Base-by-base conservation (phyloP, 1,140 invertebrate species). In the Zaprionus taronus region DNA sequence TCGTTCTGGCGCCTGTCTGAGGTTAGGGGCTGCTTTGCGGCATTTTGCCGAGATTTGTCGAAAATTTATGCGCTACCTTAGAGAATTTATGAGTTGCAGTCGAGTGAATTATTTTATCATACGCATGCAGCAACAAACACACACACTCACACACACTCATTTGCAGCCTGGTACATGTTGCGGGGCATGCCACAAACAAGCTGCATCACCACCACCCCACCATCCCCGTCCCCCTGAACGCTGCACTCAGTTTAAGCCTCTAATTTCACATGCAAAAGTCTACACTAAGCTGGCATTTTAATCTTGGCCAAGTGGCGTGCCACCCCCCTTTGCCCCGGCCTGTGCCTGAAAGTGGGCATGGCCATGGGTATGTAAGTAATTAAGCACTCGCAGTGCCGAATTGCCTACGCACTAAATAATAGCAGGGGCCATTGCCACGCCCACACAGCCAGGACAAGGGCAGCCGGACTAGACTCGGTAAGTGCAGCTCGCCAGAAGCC, bases 31-130 rank as follows among this genome's bases (percentile, higher is more conserved):
- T 89, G 79, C 85, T 75, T 90, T 90, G 85, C 85, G 85, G 85
- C 85, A 90, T 90, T 90, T 90, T 85, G 81, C 89, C 68, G 85
- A 90, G 85, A 90, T 90, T 90, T 90, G 85, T 83, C 61, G 86
- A 86, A 80, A 91, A 90, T 90, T 90, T 90, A 90, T 90, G 87
- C 86, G 86, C 86, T 86, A 91, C 86, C 86, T 91, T 91, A 78
- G 73, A 83, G 86, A 90, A 90, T 90, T 90, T 90, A 90, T 90
- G 86, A 90, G 86, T 90, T 91, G 86, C 86, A 86, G 82, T 91
- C 79, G 86, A 90, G 86, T 90, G 86, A 90, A 90, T 90, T 90
- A 90, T 90, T 90, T 90, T 90, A 90, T 90, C 86, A 90, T 85
- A 90, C 86, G 86, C 86, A 90, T 91, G 85, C 85, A 89, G 85